phyloP scores from a whole-genome alignment of 2,888 invertebrate species.

The Drosophila demipolita region DNA sequence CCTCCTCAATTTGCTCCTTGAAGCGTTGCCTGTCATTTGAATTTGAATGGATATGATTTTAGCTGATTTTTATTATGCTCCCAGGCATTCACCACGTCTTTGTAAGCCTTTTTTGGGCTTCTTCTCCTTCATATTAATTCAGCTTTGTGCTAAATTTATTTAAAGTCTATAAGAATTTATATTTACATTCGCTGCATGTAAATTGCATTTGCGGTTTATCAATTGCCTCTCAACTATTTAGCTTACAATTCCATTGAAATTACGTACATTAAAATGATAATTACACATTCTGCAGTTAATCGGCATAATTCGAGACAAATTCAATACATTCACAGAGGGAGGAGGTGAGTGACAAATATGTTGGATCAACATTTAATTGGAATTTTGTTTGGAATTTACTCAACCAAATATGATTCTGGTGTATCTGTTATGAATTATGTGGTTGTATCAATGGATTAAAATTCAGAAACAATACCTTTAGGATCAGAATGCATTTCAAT shows the following conservation, averaged over 20 bases:
- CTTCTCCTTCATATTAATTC: background rate
- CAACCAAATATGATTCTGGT: background rate
- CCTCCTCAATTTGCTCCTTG: background rate
- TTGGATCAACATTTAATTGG: background rate
- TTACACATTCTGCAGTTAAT: background rate
- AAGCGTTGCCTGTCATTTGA: constrained; percentile 62
- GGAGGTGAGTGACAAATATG: background rate
- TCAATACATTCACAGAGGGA: background rate
- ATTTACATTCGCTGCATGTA: constrained; percentile 16
- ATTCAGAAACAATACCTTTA: background rate
- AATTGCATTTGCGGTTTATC: constrained; percentile 31
- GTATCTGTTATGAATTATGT: background rate
- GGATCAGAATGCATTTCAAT: background rate
- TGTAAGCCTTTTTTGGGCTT: constrained; percentile 19
- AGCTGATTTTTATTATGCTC: constrained; percentile 73
- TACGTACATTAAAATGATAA: background rate
- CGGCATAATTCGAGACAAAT: background rate
- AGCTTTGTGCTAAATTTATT: constrained; percentile 3
- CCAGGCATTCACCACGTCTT: constrained; percentile 42
- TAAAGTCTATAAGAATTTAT: constrained; percentile 14
- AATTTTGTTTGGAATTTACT: background rate
- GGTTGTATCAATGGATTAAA: background rate
- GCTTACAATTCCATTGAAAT: background rate
- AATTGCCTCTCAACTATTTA: constrained; percentile 15
- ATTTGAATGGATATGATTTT: constrained; percentile 78